phyloP scores from a whole-genome alignment of 2,888 invertebrate species.

The Drosophila fulvimacula region DNA sequence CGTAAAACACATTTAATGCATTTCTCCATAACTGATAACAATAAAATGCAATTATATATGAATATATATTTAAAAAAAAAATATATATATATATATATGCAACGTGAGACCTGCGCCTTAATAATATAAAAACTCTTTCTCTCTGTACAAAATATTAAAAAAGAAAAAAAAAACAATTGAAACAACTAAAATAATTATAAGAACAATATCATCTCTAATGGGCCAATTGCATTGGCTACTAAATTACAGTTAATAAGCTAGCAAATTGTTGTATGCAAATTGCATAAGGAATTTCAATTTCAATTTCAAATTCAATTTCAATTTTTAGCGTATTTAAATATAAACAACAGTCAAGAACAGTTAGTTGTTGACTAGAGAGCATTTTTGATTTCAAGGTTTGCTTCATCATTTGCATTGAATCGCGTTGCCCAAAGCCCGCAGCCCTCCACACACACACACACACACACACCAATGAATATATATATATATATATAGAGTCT shows the following conservation, averaged over 20 bases:
- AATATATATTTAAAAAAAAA: slow-evolving; percentile 8
- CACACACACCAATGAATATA: too few relatives aligned
- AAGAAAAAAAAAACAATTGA: slow-evolving; percentile 11
- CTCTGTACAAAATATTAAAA: slow-evolving; percentile 23
- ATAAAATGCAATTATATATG: slow-evolving; percentile 14
- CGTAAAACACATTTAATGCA: slow-evolving; percentile 25
- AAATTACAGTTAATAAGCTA: slow-evolving; percentile 64
- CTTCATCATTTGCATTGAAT: slow-evolving; percentile 71
- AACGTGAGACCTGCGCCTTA: slow-evolving; percentile 55
- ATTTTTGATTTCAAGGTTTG: slow-evolving; percentile 50
- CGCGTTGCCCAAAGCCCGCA: slow-evolving; percentile 2
- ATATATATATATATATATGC: slow-evolving; percentile 9
- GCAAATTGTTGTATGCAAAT: slow-evolving; percentile 38
- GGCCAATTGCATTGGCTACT: slow-evolving; percentile 26
- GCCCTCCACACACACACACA: slow-evolving; percentile 3
- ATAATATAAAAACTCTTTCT: slow-evolving; percentile 49
- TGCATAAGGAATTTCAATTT: slow-evolving; percentile 41
- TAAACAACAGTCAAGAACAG: slow-evolving; percentile 31
- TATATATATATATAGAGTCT: slow-evolving; percentile 34
- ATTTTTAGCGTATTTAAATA: slow-evolving; percentile 38
- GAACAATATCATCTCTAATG: slow-evolving; percentile 41
- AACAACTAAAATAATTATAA: slow-evolving; percentile 11
- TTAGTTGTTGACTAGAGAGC: slow-evolving; percentile 25
- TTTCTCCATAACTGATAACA: slow-evolving; percentile 18
- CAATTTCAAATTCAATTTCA: background rate